These are phyloP conservation scores for Rostratula benghalensis DNA, from an alignment of 2,113 vertebrate species.

Conservation along the genomic window DNA sequence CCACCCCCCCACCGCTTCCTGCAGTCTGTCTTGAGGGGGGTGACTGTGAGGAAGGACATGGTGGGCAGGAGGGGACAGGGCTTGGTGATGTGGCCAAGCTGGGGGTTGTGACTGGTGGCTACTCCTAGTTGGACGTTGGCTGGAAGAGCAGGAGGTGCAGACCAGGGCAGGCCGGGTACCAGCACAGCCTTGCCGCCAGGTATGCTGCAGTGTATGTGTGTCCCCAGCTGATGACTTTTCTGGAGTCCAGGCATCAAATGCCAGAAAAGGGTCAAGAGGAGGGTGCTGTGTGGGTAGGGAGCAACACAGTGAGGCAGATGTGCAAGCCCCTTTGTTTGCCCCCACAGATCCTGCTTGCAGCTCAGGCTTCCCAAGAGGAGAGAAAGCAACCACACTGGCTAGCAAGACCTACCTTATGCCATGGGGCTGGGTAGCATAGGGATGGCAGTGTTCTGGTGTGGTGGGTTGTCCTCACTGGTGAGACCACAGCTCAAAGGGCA, in stretches of 20 bases:
- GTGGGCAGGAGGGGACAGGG: background rate
- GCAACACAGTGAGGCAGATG: background rate
- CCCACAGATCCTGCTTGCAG: background rate
- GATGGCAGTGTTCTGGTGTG: background rate
- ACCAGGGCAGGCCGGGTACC: background rate
- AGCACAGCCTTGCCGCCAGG: background rate
- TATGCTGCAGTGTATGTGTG: background rate
- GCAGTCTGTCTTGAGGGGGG: background rate
- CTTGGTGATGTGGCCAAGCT: background rate
- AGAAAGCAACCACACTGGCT: background rate
- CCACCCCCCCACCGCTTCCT: background rate
- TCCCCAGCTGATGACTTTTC: background rate
- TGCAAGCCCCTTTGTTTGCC: background rate
- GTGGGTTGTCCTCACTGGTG: background rate
- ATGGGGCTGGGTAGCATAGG: background rate
- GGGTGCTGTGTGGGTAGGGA: background rate
- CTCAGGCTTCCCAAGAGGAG: background rate
- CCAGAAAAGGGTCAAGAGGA: background rate
- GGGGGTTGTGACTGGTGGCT: background rate
- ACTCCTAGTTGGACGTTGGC: background rate
- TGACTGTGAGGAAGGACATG: background rate
- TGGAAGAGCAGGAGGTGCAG: background rate
- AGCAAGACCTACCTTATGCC: background rate
- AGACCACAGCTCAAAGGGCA: background rate
- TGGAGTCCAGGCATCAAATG: background rate